Base-by-base conservation (phyloP, 2,797 vertebrate species). In the Trachurus trachurus region DNA sequence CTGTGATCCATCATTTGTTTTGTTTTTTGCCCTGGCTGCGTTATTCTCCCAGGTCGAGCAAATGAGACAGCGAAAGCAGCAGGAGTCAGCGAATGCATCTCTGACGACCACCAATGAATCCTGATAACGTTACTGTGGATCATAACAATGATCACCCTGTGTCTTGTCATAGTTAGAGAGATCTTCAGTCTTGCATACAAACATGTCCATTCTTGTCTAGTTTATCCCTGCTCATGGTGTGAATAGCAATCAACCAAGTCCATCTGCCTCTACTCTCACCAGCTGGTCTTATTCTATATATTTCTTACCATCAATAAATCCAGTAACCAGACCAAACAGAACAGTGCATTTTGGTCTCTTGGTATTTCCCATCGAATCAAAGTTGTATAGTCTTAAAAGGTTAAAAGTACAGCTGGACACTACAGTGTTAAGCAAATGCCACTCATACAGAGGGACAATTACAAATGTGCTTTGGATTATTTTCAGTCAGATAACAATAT, bases 1-100 rank as follows among this genome's bases (percentile, higher is more conserved):
- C 67, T 74, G 78, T 74, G 76, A 84, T 71, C 88, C 52, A 76
- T 81, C 65, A 45, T 81, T 77, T 81, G 71, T 26, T 26, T 26
- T n/a, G n/a, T n/a, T 60, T 83, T 83, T 64, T 49, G 6, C 3
- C 17, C 7, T 13, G 59, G 49, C 70, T 63, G 1, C 58, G 70
- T 69, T 79, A 49, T 69, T 63, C 52, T 70, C 34, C 69, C 45
- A 67, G n/a, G 78, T 64, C 34, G 5, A 64, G 63, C 42, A 74
- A 82, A 84, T 49, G 49, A 76, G 64, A 66, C 6, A 57, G 50
- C 9, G 31, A 54, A 74, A 40, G 57, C 54, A 22, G 71, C 37
- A 76, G 26, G n/a, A 74, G 50, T 74, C 62, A 70, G 64, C 40
- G 52, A 57, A 76, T 31, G 44, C 34, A 34, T 44, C 47, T 63